Base-by-base conservation (phyloP, 2,113 vertebrate species). In the Tor tambroides region DNA sequence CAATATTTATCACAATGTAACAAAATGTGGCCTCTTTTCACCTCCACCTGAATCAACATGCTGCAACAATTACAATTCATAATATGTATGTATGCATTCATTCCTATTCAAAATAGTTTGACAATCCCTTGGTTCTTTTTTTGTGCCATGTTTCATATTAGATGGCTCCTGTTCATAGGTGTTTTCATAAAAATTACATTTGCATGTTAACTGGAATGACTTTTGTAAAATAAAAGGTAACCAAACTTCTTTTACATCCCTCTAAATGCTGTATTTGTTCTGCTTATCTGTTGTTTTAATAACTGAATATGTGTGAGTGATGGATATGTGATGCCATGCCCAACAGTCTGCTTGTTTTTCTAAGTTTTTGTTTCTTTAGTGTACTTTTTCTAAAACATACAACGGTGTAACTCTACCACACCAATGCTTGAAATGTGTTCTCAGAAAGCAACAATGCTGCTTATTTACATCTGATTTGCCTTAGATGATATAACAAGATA, bases 391-490 rank as follows among this genome's bases (percentile, higher is more conserved):
- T 72, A 21, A 35, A 23, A 5, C 69, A 38, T 32, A 78, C 5
- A 51, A 30, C 51, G 12, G 46, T 77, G n/a, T 43, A 74, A 28
- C 67, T 75, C 11, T 17, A 78, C 49, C 49, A 26, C 6, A 41
- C 54, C 4, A 5, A 35, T 63, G n/a, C 41, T 4, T 26, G n/a
- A 59, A 61, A 67, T 21, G 8, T 65, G 38, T 65, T 9, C 28
- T 61, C 56, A 61, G 23, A 30, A 82, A 30, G 14, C 46, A 46
- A 49, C 69, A 74, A 30, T 41, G 65, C 10, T 71, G 38, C 80
- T 86, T 51, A 85, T 89, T 91, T 89, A 51, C 87, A 83, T 88
- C 28, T 80, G 30, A 65, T 91, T 91, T 91, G 85, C 85, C 76
- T 91, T 46, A 28, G 26, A 65, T 80, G 8, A 78, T 35, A 67